Base-by-base conservation (phyloP, 2,888 invertebrate genomes). In the Tolmerus cingulatus region DNA sequence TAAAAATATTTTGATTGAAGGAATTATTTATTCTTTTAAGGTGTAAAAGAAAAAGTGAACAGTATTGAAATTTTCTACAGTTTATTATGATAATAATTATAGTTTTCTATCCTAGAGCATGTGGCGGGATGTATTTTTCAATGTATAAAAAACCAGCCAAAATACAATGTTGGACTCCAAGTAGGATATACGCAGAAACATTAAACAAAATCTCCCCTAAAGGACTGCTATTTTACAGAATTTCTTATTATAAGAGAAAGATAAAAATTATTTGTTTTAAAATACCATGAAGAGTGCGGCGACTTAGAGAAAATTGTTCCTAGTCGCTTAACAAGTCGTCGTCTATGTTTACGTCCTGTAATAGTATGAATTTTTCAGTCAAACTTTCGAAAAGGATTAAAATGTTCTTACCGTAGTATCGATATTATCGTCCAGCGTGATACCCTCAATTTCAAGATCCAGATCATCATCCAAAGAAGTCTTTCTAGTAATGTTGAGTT, bases 381-480 rank as follows among this genome's bases (percentile, higher is more conserved):
- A 4, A 23, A 0, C 1, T 37, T 94, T 89, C 89, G 89, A 89
- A 89, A 89, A 89, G 89, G 87, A 82, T 90, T 89, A 88, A 89
- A 76, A 86, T 40, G 57, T 82, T 92, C 93, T 94, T 92, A 95
- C 96, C 92, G 94, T 95, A 87, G 95, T 95, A 91, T 97, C 97
- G 89, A 96, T 95, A 91, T 94, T 95, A 89, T 96, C 96, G 91
- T 97, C 97, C 40, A 98, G 93, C 89, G 95, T 95, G 89, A 97
- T 94, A 89, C 96, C 96, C 89, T 97, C 97, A 86, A 98, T 94
- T 92, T 98, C 98, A 81, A 96, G 92, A 91, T 98, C 97, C 66
- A 97, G 93, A 90, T 98, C 97, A 90, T 98, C 97, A 90, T 97
- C 97, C 74, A 97, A 93, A 37, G 84, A 84, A 8, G 30, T 40